Evolutionary conservation across 2,797 vertebrate genomes (phyloP).

Genomic region (Helicolenus hilgendorfi): DNA sequence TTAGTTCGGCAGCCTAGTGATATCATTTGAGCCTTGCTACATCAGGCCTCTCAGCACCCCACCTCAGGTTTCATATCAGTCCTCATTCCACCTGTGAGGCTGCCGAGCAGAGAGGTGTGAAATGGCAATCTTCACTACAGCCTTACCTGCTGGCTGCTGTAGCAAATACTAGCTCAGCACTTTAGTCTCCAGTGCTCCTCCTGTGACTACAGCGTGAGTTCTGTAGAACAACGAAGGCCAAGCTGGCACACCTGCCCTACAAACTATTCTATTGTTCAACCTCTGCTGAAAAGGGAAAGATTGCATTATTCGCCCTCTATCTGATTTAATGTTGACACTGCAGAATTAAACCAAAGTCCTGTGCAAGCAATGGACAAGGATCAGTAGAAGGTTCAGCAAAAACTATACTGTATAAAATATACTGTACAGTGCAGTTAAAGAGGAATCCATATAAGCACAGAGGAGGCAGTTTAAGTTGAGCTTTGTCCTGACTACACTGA

Average conservation of each 20-base stretch:
- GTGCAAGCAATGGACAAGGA: slow-evolving; percentile 41
- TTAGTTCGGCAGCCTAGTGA: slow-evolving; percentile 13
- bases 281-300: slow-evolving; percentile 60
- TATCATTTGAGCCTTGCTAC: slow-evolving; percentile 65
- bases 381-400: slow-evolving; percentile 24
- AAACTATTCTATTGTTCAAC: slow-evolving; percentile 70
- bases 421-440: not conserved
- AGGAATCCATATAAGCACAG: not conserved
- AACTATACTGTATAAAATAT: not conserved
- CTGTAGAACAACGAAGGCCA: slow-evolving; percentile 64
- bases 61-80: slow-evolving; percentile 66
- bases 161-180: slow-evolving; percentile 75
- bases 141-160: slow-evolving; percentile 61
- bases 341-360: slow-evolving; percentile 67
- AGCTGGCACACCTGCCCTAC: slow-evolving; percentile 78
- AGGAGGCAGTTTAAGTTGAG: not conserved
- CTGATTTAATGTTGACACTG: slow-evolving; percentile 57
- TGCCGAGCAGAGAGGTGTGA: slow-evolving; percentile 63
- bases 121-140: slow-evolving; percentile 61
- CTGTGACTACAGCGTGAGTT: slow-evolving; percentile 59
- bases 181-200: slow-evolving; percentile 57
- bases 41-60: slow-evolving; percentile 39
- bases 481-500: not conserved
- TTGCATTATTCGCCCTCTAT: slow-evolving; percentile 56
- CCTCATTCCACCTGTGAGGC: slow-evolving; percentile 61